Percentiles rank a stretch among this genome's conserved stretches.
These are phyloP conservation scores for Neuroscelio doddi DNA, from an alignment of 2,888 invertebrate species.

Conservation along the genomic window DNA sequence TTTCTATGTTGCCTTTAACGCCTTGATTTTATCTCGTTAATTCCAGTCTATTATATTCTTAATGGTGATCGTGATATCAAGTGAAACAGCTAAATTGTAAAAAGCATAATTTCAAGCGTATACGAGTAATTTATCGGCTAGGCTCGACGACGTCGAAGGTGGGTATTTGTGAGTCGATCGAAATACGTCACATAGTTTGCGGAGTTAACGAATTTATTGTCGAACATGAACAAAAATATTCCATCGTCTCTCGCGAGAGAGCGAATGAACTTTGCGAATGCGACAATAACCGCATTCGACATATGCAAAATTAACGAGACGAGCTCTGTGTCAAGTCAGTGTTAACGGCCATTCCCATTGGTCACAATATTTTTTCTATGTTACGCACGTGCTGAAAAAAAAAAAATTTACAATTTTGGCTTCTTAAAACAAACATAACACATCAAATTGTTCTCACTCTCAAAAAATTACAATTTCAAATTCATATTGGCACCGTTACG, in stretches of 20 bases:
- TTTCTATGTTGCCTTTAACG: no score
- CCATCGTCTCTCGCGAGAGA: constrained; percentile 52
- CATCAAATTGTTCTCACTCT: no score
- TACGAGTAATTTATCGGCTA: constrained; percentile 13
- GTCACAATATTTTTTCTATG: no score
- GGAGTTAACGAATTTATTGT: constrained; percentile 64
- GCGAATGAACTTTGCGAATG: constrained; percentile 55
- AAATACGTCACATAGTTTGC: constrained; percentile 58
- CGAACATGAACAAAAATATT: constrained; percentile 58
- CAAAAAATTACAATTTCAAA: no score
- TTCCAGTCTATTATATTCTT: no score
- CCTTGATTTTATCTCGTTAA: no score
- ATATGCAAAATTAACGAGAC: constrained; percentile 53
- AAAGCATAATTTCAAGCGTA: not conserved
- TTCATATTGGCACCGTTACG: no score
- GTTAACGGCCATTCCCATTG: constrained; percentile 23
- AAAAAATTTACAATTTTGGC: no score
- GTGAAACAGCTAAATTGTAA: no score
- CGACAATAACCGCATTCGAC: constrained; percentile 58
- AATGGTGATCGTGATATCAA: not conserved
- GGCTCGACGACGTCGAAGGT: constrained; percentile 30
- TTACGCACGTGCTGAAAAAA: no score
- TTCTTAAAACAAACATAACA: no score
- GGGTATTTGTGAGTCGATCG: constrained; percentile 56
- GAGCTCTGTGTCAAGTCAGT: constrained; percentile 49